Conservation (phyloP, 2,113 vertebrate species). For the Fulica atra region DNA sequence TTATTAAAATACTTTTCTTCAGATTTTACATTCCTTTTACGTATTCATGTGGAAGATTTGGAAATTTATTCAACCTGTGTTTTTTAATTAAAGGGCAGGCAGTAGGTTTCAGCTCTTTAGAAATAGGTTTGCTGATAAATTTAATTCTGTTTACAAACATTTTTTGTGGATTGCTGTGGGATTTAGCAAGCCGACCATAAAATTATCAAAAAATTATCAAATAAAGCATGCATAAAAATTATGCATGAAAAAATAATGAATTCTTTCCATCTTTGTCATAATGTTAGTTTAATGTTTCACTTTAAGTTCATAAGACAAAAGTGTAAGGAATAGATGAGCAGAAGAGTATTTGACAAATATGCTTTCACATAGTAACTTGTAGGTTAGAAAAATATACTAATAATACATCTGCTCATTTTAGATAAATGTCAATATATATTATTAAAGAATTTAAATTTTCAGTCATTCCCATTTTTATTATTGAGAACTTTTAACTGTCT, state of each 20-base stretch:
- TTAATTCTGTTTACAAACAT: not conserved
- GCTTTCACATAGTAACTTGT: not conserved
- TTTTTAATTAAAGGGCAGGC: not conserved
- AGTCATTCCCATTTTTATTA: not conserved
- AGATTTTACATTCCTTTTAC: not conserved
- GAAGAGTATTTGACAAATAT: not conserved
- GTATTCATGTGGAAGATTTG: not conserved
- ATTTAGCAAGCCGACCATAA: not conserved
- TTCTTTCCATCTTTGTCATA: not conserved
- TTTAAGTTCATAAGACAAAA: not conserved
- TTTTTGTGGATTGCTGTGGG: not conserved
- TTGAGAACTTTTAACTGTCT: not conserved
- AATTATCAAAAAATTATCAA: not conserved
- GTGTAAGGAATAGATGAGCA: not conserved
- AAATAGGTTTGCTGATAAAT: not conserved
- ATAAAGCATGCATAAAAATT: not conserved
- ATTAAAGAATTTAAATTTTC: not conserved
- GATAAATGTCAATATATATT: not conserved
- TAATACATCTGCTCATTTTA: not conserved
- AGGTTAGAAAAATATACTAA: not conserved
- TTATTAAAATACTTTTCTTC: not conserved
- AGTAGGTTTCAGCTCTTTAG: not conserved
- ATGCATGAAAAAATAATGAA: not conserved
- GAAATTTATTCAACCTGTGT: not conserved
- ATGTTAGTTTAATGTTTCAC: not conserved